Percentiles rank a stretch among this genome's conserved stretches.
Conservation (phyloP, 2,797 vertebrate genomes). For the Macroramphosus scolopax region DNA sequence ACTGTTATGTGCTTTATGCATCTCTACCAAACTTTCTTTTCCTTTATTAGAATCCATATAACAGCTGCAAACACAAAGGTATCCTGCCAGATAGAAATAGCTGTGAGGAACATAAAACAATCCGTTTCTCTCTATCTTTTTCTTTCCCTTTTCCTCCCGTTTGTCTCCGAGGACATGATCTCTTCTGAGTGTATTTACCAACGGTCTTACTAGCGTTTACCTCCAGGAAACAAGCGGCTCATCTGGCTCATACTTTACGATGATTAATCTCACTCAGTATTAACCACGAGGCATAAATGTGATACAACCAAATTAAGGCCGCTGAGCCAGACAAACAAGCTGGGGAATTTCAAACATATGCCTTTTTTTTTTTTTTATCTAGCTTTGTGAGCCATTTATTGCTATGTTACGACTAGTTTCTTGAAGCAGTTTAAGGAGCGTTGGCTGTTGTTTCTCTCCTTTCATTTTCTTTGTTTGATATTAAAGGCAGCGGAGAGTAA, state of each 20-base stretch:
- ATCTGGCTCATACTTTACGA: slow-evolving; percentile 72
- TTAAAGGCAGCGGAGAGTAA: slow-evolving; percentile 17
- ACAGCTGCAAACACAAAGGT: slow-evolving; percentile 8
- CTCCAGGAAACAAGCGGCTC: slow-evolving; percentile 68
- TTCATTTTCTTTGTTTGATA: slow-evolving; percentile 24
- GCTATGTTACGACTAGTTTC: slow-evolving; percentile 57
- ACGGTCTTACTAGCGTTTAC: slow-evolving; percentile 66
- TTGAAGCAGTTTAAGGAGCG: slow-evolving; percentile 42
- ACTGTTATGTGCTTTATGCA: no score
- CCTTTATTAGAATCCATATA: neutral
- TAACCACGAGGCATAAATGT: slow-evolving; percentile 66
- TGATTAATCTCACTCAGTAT: slow-evolving; percentile 69
- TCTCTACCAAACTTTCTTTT: no score
- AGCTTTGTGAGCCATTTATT: slow-evolving; percentile 51
- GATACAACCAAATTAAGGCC: slow-evolving; percentile 72
- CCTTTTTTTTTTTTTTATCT: slow-evolving; percentile 38
- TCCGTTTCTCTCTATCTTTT: no score
- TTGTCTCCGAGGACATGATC: slow-evolving; percentile 62
- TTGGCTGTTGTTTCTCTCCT: slow-evolving; percentile 19
- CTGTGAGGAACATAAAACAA: slow-evolving; percentile 21
- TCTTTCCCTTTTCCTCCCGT: no score
- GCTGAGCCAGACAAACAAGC: slow-evolving; percentile 71
- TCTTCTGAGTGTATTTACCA: slow-evolving; percentile 74
- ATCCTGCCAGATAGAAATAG: slow-evolving; percentile 12
- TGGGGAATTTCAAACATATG: slow-evolving; percentile 64